A percentile compares a stretch with the other conserved stretches of the same genome.
Evolutionary conservation across 1,140 invertebrate species (phyloP).

Genomic region (Diorhabda sublineata): DNA sequence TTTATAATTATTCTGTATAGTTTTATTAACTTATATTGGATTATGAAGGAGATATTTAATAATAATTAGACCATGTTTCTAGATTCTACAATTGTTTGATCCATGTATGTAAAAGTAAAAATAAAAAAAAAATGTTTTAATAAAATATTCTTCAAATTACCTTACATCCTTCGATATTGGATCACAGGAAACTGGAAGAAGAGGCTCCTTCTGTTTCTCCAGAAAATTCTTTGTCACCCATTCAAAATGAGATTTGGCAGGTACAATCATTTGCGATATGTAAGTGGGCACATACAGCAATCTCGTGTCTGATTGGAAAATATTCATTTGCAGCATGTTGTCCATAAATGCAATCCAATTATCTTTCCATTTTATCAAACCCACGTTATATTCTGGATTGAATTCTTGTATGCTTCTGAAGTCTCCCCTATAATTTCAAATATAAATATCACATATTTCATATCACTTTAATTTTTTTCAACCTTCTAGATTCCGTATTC

Average conservation of each 20-base stretch:
- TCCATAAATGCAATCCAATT: conserved; percentile 94
- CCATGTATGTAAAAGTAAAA: background rate
- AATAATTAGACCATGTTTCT: too few species aligned
- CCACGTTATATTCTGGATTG: conserved; percentile 47
- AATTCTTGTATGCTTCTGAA: conserved; percentile 57
- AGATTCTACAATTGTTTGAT: too few species aligned
- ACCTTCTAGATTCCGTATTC: too few species aligned
- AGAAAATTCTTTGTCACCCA: conserved; percentile 28
- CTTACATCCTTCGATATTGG: background rate
- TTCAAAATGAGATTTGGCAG: conserved; percentile 65
- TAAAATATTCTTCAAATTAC: background rate
- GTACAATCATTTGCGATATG: conserved; percentile 74
- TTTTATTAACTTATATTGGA: too few species aligned
- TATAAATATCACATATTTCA: too few species aligned
- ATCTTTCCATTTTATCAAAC: conserved; percentile 61
- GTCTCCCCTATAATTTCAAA: conserved; percentile 47
- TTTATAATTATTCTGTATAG: too few species aligned
- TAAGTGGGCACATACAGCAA: conserved; percentile 79
- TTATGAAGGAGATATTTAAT: too few species aligned
- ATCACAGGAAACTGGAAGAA: conserved; percentile 16
- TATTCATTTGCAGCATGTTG: conserved; percentile 84
- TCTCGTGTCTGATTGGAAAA: conserved; percentile 68
- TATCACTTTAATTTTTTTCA: too few species aligned
- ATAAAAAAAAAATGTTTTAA: background rate
- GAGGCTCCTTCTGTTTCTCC: background rate